Conservation (phyloP, 2,797 vertebrate species). For the Sebastes trivittatus region DNA sequence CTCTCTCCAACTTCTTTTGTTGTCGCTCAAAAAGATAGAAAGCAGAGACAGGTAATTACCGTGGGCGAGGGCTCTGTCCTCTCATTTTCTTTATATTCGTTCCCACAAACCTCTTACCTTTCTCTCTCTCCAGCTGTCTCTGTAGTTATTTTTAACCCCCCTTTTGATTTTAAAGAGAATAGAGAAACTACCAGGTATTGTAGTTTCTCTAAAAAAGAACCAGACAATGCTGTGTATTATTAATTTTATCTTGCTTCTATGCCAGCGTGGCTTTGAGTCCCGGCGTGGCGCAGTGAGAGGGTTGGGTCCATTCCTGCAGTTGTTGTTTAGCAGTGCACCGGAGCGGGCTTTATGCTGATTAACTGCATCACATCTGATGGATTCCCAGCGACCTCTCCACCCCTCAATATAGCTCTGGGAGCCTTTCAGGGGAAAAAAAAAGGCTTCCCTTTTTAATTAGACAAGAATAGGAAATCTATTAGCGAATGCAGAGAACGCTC, state of each 20-base stretch:
- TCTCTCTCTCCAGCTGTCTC: constrained; percentile 8
- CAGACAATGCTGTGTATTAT: not conserved
- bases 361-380: constrained; percentile 74
- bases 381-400: constrained; percentile 65
- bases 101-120: constrained; percentile 13
- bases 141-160: constrained; percentile 47
- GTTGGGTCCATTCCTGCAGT: constrained; percentile 40
- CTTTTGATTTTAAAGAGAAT: constrained; percentile 42
- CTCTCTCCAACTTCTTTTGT: constrained; percentile 34
- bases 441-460: constrained; percentile 72
- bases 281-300: constrained; percentile 34
- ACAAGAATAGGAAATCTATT: constrained; percentile 73
- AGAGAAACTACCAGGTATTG: constrained; percentile 4
- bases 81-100: constrained; percentile 45
- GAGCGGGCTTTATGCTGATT: constrained; percentile 74
- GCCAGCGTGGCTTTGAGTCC: not conserved
- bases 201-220: not conserved
- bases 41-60: constrained; percentile 56
- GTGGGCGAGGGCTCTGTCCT: constrained; percentile 20
- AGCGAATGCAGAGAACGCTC: constrained; percentile 56
- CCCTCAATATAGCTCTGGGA: constrained; percentile 61
- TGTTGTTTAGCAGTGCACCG: constrained; percentile 65
- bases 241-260: not conserved
- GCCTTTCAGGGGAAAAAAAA: constrained; percentile 42
- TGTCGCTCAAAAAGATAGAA: constrained; percentile 29